Evolutionary conservation across 2,113 vertebrate genomes (phyloP), one percentile per base, ranked within the genome.

Genomic region (Coreoperca whiteheadi): DNA sequence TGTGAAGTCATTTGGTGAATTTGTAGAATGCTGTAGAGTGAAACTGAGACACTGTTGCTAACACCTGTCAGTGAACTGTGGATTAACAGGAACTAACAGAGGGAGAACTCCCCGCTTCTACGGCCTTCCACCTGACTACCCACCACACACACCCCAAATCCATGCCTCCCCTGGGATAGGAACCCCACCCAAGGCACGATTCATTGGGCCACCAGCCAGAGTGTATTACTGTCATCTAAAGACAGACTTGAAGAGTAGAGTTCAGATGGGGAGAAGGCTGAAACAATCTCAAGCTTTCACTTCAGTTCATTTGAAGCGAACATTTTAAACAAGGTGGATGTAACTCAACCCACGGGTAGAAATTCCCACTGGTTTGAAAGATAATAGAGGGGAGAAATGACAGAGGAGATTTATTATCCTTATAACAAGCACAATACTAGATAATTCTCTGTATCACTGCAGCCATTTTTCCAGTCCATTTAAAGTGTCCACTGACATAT

Each of bases 1-100:
- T 41, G 72, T 67, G 59, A 86, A 87, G 83, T 89, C 53, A 83
- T 76, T 85, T 87, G 85, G 46, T 37, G 65, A 82, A 88, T 87
- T 87, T 90, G 80, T 77, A 43, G 70, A 74, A 73, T 14, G 41
- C 60, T 64, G 41, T 63, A 30, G 74, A 82, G 66, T 79, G 74
- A 84, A 85, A 79, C 75, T 54, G 70, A 79, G 84, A 79, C 57
- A 56, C 74, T 85, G 76, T 39, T 71, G 41, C 63, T 74, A 81
- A 81, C 85, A 87, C 74, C 74, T 87, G 85, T 81, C 70, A 79
- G 77, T 59, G 54, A 89, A 90, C 61, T 72, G 70, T 50, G 61
- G 51, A 84, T 86, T 83, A 74, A 89, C 59, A 41, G 60, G 50
- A 82, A 46, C 59, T 57, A 88, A 73, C 39, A 41, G 41, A 63